Evolutionary conservation across 1,140 invertebrate species (phyloP).

Genomic region (Drosophila orosa): DNA sequence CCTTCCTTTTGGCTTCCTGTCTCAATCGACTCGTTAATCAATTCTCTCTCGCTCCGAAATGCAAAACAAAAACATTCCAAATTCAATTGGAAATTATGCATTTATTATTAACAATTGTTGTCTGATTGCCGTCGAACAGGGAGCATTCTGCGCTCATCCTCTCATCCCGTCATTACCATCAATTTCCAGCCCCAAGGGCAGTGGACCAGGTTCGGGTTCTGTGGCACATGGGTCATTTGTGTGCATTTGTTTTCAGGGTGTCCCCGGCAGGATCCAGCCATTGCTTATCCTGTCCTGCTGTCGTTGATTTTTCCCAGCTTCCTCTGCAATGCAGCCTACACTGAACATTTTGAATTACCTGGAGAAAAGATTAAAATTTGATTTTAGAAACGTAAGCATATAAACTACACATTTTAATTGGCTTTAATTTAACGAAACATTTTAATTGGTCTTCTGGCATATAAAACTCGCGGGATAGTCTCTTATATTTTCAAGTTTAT

Average conservation of each 20-base stretch:
- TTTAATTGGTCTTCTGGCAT: no score
- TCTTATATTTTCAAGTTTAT: neutral
- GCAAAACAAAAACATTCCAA: slow-evolving; percentile 74
- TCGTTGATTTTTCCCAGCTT: slow-evolving; percentile 47
- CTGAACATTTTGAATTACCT: neutral
- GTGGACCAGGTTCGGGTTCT: slow-evolving; percentile 18
- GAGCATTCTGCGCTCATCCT: slow-evolving; percentile 5
- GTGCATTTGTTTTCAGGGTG: slow-evolving; percentile 74
- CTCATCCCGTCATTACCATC: slow-evolving; percentile 30
- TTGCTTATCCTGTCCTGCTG: slow-evolving; percentile 44
- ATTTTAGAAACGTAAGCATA: no score
- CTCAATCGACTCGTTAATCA: slow-evolving; percentile 67
- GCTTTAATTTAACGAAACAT: no score
- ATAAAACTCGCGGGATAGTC: no score
- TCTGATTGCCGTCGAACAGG: slow-evolving; percentile 62
- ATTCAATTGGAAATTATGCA: slow-evolving; percentile 81
- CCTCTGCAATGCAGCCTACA: neutral
- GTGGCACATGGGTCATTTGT: slow-evolving; percentile 73
- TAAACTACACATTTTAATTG: no score
- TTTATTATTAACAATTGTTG: slow-evolving; percentile 82
- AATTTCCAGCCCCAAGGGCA: slow-evolving; percentile 57
- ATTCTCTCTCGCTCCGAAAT: slow-evolving; percentile 46
- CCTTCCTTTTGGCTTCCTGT: neutral
- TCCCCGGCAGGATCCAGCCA: slow-evolving; percentile 37
- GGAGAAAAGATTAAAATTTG: neutral